phyloP scores from a whole-genome alignment of 2,797 vertebrate genomes.

The Sebastes matsubarae region DNA sequence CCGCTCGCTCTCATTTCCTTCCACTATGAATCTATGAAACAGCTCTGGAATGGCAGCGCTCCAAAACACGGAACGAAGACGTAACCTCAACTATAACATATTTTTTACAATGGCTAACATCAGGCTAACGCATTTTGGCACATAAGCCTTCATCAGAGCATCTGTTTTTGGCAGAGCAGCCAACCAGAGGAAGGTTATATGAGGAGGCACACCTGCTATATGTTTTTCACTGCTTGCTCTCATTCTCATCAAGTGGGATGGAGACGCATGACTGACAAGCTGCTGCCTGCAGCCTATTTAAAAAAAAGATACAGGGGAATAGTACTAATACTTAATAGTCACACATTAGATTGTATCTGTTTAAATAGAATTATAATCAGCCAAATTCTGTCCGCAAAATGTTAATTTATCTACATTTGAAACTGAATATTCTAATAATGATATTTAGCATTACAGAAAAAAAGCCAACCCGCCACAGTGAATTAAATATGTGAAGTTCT shows the following conservation, averaged over 20 bases:
- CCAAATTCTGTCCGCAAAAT: not conserved
- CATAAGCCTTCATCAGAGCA: constrained; percentile 60
- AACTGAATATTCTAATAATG: not conserved
- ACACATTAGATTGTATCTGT: not conserved
- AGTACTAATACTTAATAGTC: not conserved
- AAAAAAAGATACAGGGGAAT: constrained; percentile 7
- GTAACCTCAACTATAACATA: constrained; percentile 47
- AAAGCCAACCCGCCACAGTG: not conserved
- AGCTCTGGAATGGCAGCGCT: constrained; percentile 42
- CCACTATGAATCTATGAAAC: constrained; percentile 30
- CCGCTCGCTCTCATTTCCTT: constrained; percentile 27
- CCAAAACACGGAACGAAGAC: constrained; percentile 53
- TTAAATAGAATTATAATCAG: not conserved
- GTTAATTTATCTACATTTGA: not conserved
- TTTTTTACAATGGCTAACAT: constrained; percentile 57
- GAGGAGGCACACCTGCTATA: constrained; percentile 68
- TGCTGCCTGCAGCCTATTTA: constrained; percentile 48
- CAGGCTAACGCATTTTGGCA: constrained; percentile 64
- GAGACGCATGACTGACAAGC: constrained; percentile 52
- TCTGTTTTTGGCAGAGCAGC: constrained; percentile 66
- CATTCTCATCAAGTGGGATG: constrained; percentile 59
- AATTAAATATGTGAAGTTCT: constrained; percentile 10
- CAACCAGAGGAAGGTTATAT: constrained; percentile 60
- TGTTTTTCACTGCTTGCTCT: constrained; percentile 61
- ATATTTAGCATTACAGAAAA: not conserved